phyloP scores from a whole-genome alignment of 2,113 vertebrate species.

The Geococcyx californianus region DNA sequence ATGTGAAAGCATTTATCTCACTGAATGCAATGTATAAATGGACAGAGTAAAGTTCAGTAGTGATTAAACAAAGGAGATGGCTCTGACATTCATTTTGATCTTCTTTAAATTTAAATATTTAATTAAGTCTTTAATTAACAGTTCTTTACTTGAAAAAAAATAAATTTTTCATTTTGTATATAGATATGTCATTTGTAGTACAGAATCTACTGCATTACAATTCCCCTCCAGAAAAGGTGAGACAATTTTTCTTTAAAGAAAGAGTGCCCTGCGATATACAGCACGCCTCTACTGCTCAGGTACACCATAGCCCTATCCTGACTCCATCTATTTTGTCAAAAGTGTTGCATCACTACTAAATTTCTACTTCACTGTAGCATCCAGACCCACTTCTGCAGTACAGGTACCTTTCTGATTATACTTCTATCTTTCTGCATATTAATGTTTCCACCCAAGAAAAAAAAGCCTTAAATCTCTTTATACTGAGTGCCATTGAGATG shows the following conservation, averaged over 20 bases:
- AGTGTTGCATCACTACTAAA: neutral
- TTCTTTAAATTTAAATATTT: neutral
- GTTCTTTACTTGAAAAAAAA: neutral
- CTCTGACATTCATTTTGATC: neutral
- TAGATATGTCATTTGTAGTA: neutral
- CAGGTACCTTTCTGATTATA: neutral
- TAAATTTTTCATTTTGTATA: neutral
- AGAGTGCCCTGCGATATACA: neutral
- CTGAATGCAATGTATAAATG: neutral
- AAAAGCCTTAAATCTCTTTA: neutral
- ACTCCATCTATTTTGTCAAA: neutral
- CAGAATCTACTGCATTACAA: neutral
- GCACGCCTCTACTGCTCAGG: fast-evolving
- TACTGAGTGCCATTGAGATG: fast-evolving
- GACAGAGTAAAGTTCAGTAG: neutral
- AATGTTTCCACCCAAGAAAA: neutral
- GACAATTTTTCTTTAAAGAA: neutral
- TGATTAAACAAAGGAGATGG: neutral
- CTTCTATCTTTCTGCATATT: neutral
- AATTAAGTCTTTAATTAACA: neutral
- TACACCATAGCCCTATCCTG: fast-evolving
- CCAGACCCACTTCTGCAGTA: neutral
- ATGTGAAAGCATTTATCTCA: neutral
- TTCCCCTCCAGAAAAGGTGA: neutral
- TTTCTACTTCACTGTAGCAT: neutral